phyloP scores from a whole-genome alignment of 2,888 invertebrate species.

The Meliscaeva auricollis region DNA sequence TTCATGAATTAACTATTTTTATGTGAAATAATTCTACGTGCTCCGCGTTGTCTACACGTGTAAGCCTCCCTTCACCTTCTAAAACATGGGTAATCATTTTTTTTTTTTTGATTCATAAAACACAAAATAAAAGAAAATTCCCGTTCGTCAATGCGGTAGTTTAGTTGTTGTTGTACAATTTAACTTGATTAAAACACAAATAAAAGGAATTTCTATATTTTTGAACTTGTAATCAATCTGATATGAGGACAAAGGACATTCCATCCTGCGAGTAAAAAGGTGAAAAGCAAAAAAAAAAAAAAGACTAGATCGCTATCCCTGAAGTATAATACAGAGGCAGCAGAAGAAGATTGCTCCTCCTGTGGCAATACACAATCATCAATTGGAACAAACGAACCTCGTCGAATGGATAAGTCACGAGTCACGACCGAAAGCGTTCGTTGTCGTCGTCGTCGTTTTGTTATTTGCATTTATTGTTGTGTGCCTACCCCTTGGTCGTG shows the following conservation, averaged over 20 bases:
- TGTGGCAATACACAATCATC: background rate
- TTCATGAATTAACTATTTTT: constrained; percentile 68
- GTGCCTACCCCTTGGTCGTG: background rate
- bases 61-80: too few relatives aligned
- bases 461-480: constrained; percentile 30
- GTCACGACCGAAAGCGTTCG: constrained; percentile 30
- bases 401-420: background rate
- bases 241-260: background rate
- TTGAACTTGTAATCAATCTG: constrained; percentile 24
- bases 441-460: constrained; percentile 3
- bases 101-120: constrained; percentile 34
- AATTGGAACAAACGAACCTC: constrained; percentile 1
- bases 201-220: constrained; percentile 6
- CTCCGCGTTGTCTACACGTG: constrained; percentile 55
- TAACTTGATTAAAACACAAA: constrained; percentile 14
- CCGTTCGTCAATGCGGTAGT: background rate
- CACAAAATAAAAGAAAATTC: constrained; percentile 54
- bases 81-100: constrained; percentile 30
- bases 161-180: background rate
- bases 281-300: background rate
- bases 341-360: background rate
- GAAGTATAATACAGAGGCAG: background rate
- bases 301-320: constrained; percentile 10
- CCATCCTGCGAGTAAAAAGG: background rate
- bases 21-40: constrained; percentile 45